A percentile compares a stretch with the other conserved stretches of the same genome.
Conservation (phyloP, 2,797 vertebrate species). For the Enteromius viviparus region DNA sequence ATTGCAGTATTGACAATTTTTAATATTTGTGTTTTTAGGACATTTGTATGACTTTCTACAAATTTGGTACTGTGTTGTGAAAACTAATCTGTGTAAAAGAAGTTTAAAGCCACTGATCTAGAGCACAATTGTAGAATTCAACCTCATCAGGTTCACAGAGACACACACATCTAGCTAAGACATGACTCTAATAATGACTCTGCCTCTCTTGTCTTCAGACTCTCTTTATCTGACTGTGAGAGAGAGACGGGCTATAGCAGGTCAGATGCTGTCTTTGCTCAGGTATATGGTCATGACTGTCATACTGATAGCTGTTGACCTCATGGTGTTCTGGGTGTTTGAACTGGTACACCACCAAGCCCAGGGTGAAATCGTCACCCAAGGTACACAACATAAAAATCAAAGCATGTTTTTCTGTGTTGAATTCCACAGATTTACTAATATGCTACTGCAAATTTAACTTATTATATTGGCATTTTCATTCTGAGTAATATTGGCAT, state of each 20-base stretch:
- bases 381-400: slow-evolving; percentile 74
- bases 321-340: slow-evolving; percentile 87
- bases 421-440: background rate
- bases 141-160: background rate
- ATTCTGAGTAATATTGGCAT: background rate
- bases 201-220: slow-evolving; percentile 64
- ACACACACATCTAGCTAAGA: background rate
- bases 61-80: background rate
- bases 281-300: slow-evolving; percentile 72
- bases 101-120: background rate
- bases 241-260: slow-evolving; percentile 70
- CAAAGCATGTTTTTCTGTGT: background rate
- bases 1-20: background rate
- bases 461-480: background rate
- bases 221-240: slow-evolving; percentile 67
- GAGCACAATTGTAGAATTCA: background rate
- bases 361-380: slow-evolving; percentile 77
- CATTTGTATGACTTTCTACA: background rate
- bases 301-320: slow-evolving; percentile 81
- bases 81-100: background rate
- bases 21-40: background rate
- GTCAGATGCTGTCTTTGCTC: slow-evolving; percentile 66
- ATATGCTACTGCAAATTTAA: background rate
- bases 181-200: background rate
- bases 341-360: slow-evolving; percentile 82